Conservation (phyloP, 2,797 vertebrate genomes). For the Catostomus latipinnis region DNA sequence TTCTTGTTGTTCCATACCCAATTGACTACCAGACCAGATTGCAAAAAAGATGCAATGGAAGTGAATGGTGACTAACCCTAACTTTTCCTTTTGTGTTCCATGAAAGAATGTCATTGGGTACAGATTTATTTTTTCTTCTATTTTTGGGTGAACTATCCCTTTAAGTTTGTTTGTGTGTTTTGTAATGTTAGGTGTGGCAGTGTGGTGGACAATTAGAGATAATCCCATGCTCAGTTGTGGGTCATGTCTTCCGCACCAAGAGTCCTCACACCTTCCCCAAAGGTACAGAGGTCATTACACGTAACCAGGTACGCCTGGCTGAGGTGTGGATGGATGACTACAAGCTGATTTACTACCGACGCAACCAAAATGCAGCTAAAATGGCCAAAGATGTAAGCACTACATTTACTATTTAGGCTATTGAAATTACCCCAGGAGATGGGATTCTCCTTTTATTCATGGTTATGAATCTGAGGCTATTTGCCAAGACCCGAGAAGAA, state of each 20-base stretch:
- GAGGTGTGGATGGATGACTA: conserved; percentile 97
- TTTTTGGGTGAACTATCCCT: no score
- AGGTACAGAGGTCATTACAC: conserved; percentile 90
- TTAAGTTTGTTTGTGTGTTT: background rate
- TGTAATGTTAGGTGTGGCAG: conserved; percentile 87
- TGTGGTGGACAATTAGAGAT: conserved; percentile 95
- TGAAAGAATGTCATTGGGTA: no score
- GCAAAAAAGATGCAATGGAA: no score
- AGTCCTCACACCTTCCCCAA: conserved; percentile 97
- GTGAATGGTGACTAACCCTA: no score
- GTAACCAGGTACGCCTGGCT: conserved; percentile 93
- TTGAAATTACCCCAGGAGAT: background rate
- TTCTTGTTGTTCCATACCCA: no score
- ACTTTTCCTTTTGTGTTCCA: no score
- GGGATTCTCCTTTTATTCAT: background rate
- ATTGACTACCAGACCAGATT: no score
- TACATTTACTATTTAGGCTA: background rate
- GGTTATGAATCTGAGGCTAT: background rate
- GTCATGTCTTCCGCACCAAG: conserved; percentile 95
- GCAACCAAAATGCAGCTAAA: conserved; percentile 83
- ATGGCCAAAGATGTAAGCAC: conserved; percentile 87
- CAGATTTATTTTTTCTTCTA: no score
- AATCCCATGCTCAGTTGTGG: conserved; percentile 95
- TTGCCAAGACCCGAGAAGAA: no score
- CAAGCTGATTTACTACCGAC: conserved; percentile 90